Evolutionary conservation across 2,797 vertebrate species (phyloP).

Genomic region (Amphiprion clarkii): DNA sequence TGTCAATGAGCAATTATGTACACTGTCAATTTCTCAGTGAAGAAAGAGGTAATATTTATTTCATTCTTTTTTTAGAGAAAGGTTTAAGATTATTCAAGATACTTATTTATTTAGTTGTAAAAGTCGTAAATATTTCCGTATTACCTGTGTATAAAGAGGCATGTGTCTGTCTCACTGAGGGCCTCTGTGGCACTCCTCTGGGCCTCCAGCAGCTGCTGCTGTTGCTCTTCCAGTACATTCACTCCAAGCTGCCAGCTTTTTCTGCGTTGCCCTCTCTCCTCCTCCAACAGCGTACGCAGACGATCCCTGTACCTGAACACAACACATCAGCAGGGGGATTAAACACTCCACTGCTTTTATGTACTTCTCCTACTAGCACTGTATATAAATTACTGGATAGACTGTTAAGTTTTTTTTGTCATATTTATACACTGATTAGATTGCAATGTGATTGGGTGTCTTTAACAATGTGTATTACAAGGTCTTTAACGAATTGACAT

Average conservation of each 20-base stretch:
- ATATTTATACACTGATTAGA: background rate
- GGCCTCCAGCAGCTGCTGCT: slow-evolving; percentile 73
- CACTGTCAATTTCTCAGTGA: background rate
- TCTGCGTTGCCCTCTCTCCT: slow-evolving; percentile 62
- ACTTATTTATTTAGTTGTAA: too few species aligned
- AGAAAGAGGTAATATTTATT: background rate
- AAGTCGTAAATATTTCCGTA: background rate
- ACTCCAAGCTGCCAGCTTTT: slow-evolving; percentile 71
- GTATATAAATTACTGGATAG: too few species aligned
- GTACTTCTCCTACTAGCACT: background rate
- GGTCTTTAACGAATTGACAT: background rate
- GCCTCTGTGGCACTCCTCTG: slow-evolving; percentile 52
- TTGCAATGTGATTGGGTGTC: too few species aligned
- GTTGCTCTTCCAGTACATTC: slow-evolving; percentile 68
- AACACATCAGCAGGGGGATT: background rate
- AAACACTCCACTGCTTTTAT: background rate
- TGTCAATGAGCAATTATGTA: background rate
- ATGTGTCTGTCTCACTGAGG: slow-evolving; percentile 71
- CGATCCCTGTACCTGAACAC: slow-evolving; percentile 71
- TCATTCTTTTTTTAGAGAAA: background rate
- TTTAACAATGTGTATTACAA: too few species aligned
- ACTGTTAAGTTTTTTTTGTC: too few species aligned
- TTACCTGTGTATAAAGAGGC: slow-evolving; percentile 78
- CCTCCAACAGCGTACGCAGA: slow-evolving; percentile 67
- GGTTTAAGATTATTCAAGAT: too few species aligned